These are phyloP conservation scores for Schizaphis graminum DNA, from an alignment of 2,888 invertebrate species.

Conservation along the genomic window DNA sequence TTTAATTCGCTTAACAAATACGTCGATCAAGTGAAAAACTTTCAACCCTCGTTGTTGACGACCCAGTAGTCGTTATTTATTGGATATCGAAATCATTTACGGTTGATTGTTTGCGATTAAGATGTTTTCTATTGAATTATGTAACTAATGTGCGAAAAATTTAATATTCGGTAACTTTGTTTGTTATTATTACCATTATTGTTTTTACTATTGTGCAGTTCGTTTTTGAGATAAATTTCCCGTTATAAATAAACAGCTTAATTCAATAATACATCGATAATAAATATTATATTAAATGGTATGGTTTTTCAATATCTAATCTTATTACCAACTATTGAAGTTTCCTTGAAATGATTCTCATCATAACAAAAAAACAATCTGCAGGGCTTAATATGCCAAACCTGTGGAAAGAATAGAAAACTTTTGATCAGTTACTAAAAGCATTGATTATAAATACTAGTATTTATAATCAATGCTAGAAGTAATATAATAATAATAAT, in stretches of 20 bases:
- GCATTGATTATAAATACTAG: too few relatives aligned
- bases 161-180: neutral
- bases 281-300: neutral
- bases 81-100: conserved; percentile 18
- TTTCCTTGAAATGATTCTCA: neutral
- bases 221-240: neutral
- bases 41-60: neutral
- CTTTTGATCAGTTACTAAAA: neutral
- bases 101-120: conserved; percentile 13
- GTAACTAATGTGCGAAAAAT: neutral
- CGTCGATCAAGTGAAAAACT: conserved; percentile 38
- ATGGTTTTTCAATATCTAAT: neutral
- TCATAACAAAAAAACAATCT: neutral
- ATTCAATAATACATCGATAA: neutral
- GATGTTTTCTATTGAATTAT: neutral
- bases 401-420: neutral
- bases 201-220: neutral
- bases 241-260: neutral
- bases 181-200: neutral
- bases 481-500: neutral
- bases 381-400: neutral
- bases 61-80: neutral
- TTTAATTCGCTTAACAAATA: conserved; percentile 45
- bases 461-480: too few relatives aligned
- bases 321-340: neutral